These are phyloP conservation scores for Proisotoma minuta DNA, from an alignment of 2,888 invertebrate genomes.

Conservation along the genomic window DNA sequence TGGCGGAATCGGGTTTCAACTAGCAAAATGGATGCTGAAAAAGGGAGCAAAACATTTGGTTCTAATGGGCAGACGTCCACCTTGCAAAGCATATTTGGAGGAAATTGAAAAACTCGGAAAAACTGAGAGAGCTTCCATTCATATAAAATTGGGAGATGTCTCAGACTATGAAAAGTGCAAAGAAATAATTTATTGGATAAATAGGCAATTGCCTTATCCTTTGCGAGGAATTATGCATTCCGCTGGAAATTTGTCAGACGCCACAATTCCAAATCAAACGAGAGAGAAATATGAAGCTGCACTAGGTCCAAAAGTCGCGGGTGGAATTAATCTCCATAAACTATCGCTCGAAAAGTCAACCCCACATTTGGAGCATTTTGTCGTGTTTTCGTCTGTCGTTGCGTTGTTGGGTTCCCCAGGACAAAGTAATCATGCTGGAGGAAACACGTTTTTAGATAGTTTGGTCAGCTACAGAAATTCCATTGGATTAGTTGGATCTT, in stretches of 20 bases:
- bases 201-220: conserved; percentile 14
- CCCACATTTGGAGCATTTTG: conserved; percentile 29
- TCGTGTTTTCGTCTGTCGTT: conserved; percentile 28
- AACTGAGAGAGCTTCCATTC: not conserved
- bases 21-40: conserved; percentile 29
- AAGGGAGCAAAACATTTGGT: conserved; percentile 24
- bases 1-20: conserved; percentile 30
- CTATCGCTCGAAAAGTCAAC: conserved; percentile 11
- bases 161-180: conserved; percentile 11
- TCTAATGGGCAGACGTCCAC: conserved; percentile 18
- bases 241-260: conserved; percentile 28
- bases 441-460: conserved; percentile 25
- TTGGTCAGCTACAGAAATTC: conserved; percentile 23
- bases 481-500: conserved; percentile 11
- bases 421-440: conserved; percentile 25
- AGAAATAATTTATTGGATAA: conserved; percentile 1
- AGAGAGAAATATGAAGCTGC: conserved; percentile 19
- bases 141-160: conserved; percentile 10
- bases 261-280: conserved; percentile 30
- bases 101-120: not conserved
- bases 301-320: conserved; percentile 26
- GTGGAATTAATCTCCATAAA: conserved; percentile 24
- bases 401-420: conserved; percentile 21
- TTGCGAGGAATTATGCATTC: conserved; percentile 13
- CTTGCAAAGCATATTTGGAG: not conserved